A percentile compares a stretch with the other conserved stretches of the same genome.
These are phyloP conservation scores for Gobionotothen gibberifrons DNA, from an alignment of 2,797 vertebrate species.

Conservation along the genomic window DNA sequence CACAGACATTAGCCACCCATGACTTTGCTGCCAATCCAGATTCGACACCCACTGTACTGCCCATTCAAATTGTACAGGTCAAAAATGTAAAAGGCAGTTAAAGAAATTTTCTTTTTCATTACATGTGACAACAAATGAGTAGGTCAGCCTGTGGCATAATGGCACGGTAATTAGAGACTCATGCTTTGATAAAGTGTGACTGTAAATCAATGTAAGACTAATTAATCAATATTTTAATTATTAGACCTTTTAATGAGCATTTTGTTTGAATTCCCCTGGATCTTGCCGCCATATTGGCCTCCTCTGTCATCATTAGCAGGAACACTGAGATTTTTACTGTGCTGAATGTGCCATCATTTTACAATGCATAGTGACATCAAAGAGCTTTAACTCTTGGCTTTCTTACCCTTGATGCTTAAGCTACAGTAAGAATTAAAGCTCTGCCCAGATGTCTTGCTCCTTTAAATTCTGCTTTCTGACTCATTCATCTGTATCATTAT, in stretches of 20 bases:
- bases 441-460: conserved; percentile 32
- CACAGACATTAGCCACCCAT: conserved; percentile 92
- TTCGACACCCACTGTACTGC: conserved; percentile 89
- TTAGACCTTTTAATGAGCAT: conserved; percentile 98
- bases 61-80: conserved; percentile 99
- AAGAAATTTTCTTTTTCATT: conserved; percentile 97
- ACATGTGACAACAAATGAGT: conserved; percentile 92
- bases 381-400: conserved; percentile 53
- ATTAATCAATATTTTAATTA: conserved; percentile 99
- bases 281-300: conserved; percentile 85
- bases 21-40: conserved; percentile 96
- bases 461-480: conserved; percentile 35
- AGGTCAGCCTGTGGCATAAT: conserved; percentile 95
- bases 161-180: conserved; percentile 94
- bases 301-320: conserved; percentile 88
- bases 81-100: conserved; percentile 99
- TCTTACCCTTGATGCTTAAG: conserved; percentile 36
- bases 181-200: conserved; percentile 97
- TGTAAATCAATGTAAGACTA: conserved; percentile 99
- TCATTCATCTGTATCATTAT: conserved; percentile 38
- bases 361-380: conserved; percentile 57
- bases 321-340: conserved; percentile 76
- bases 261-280: conserved; percentile 92
- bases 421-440: conserved; percentile 54
- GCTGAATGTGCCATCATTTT: conserved; percentile 62